phyloP scores from a whole-genome alignment of 2,113 vertebrate species.

The Hyperopisus bebe region DNA sequence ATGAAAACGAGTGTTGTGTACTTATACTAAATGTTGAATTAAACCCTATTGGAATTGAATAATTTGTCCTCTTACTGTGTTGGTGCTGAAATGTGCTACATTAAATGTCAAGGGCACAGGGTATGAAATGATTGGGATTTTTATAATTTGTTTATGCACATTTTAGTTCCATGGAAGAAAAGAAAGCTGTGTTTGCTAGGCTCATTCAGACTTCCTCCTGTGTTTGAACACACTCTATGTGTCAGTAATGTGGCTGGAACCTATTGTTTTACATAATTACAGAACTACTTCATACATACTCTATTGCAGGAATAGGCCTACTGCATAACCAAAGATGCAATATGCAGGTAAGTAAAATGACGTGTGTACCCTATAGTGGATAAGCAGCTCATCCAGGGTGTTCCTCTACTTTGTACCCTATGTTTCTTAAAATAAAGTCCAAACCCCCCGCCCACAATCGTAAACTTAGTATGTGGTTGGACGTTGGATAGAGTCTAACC shows the following conservation, averaged over 20 bases:
- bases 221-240: background rate
- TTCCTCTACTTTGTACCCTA: background rate
- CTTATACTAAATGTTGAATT: constrained; percentile 65
- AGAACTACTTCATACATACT: background rate
- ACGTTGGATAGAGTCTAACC: background rate
- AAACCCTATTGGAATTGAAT: constrained; percentile 59
- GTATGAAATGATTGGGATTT: background rate
- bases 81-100: background rate
- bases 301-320: background rate
- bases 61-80: background rate
- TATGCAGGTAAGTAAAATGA: background rate
- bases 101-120: background rate
- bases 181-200: background rate
- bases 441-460: background rate
- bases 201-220: background rate
- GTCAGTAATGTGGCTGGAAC: background rate
- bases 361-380: background rate
- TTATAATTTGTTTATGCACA: background rate
- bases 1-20: constrained; percentile 52
- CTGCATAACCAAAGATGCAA: background rate
- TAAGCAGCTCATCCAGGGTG: background rate
- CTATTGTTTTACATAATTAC: background rate
- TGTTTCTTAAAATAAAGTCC: background rate
- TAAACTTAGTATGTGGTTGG: background rate
- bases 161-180: background rate